Conservation (phyloP, 2,888 invertebrate species). For the Dione juno region DNA sequence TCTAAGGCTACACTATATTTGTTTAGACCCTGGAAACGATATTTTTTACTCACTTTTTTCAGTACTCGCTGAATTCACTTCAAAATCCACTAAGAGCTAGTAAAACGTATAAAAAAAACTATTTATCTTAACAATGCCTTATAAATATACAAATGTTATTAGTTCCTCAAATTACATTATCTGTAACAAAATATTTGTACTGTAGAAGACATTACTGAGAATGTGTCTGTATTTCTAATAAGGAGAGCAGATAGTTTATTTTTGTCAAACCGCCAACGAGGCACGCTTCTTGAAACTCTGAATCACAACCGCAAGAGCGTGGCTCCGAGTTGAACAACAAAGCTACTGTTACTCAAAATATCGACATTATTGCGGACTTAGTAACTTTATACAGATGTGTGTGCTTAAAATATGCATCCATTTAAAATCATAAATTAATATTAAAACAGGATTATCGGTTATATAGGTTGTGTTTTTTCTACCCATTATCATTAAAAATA, state of each 20-base stretch:
- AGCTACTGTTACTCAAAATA: slow-evolving; percentile 3
- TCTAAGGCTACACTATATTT: not conserved
- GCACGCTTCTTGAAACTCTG: slow-evolving; percentile 36
- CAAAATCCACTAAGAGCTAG: too few species aligned
- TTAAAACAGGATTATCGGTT: too few species aligned
- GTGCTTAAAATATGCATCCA: too few species aligned
- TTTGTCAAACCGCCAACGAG: slow-evolving; percentile 15
- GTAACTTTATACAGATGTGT: not conserved
- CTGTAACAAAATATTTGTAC: not conserved
- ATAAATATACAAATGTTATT: not conserved
- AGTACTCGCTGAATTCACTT: not conserved
- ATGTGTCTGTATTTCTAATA: slow-evolving; percentile 17
- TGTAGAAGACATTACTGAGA: not conserved
- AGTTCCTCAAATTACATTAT: not conserved
- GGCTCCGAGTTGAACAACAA: slow-evolving; percentile 12
- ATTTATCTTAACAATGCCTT: not conserved
- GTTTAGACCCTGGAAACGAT: too few species aligned
- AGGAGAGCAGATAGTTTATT: slow-evolving; percentile 24
- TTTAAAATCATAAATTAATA: too few species aligned
- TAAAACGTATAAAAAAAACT: too few species aligned
- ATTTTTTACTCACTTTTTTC: not conserved
- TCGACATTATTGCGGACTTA: not conserved
- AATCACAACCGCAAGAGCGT: slow-evolving; percentile 25
- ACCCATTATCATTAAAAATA: too few species aligned
- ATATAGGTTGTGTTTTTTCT: too few species aligned